A percentile compares a stretch with the other conserved stretches of the same genome.
Evolutionary conservation across 2,888 invertebrate genomes (phyloP).

Genomic region (Galerucella nymphaeae): DNA sequence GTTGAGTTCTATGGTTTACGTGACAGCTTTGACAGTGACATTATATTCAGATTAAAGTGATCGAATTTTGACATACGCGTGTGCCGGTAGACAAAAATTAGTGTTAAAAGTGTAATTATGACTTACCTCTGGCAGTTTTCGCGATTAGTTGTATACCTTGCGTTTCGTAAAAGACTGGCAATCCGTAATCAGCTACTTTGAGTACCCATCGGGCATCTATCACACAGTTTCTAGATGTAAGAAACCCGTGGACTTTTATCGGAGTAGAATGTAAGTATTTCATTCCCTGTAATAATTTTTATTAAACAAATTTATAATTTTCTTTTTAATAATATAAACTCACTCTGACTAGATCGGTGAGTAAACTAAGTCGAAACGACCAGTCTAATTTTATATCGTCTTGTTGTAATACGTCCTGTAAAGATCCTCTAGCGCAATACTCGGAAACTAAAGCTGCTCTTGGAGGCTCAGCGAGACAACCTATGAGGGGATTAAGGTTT

Average conservation of each 20-base stretch:
- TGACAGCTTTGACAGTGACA: too few species aligned
- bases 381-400: constrained; percentile 94
- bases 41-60: too few species aligned
- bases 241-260: constrained; percentile 85
- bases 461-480: constrained; percentile 82
- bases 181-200: constrained; percentile 92
- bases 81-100: too few species aligned
- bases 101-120: not conserved
- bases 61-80: too few species aligned
- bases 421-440: constrained; percentile 87
- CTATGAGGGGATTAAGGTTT: constrained; percentile 89
- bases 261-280: constrained; percentile 88
- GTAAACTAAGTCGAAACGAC: constrained; percentile 92
- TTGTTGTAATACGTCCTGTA: constrained; percentile 83
- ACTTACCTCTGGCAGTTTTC: constrained; percentile 77
- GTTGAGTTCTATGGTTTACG: too few species aligned
- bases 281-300: constrained; percentile 75
- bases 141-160: constrained; percentile 75
- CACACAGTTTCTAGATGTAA: constrained; percentile 91
- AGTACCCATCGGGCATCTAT: constrained; percentile 97
- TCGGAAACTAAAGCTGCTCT: constrained; percentile 87
- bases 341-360: constrained; percentile 91
- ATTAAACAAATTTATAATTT: not conserved
- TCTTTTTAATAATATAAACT: constrained; percentile 51
- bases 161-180: constrained; percentile 79